phyloP scores from a whole-genome alignment of 2,797 vertebrate genomes.

The Salarias fasciatus region DNA sequence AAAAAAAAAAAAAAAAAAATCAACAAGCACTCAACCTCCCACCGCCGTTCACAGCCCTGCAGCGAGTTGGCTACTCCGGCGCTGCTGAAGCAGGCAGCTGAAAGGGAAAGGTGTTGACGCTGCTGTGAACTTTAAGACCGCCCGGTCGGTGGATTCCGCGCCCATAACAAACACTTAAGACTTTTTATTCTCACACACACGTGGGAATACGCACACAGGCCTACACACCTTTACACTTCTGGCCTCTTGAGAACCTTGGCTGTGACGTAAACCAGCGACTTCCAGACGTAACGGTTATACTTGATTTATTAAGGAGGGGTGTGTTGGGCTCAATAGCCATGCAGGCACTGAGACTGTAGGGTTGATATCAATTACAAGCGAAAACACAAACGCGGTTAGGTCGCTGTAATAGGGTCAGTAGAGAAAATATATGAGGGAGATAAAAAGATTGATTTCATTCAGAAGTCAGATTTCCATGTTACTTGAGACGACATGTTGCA shows the following conservation, averaged over 20 bases:
- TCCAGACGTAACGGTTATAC: too few species aligned
- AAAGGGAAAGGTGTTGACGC: constrained; percentile 57
- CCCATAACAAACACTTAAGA: constrained; percentile 16
- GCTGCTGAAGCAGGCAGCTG: constrained; percentile 34
- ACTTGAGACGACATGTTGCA: too few species aligned
- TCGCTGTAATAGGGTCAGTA: too few species aligned
- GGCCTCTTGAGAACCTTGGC: not conserved
- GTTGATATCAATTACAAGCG: too few species aligned
- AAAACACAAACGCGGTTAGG: too few species aligned
- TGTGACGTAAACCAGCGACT: too few species aligned
- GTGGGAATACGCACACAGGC: not conserved
- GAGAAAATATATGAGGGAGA: too few species aligned
- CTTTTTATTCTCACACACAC: constrained; percentile 25
- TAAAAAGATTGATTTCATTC: too few species aligned
- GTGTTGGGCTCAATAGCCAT: too few species aligned
- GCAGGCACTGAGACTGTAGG: too few species aligned
- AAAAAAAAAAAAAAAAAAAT: constrained; percentile 36
- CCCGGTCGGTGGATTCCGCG: constrained; percentile 19
- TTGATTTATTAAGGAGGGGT: too few species aligned
- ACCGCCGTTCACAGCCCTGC: constrained; percentile 52
- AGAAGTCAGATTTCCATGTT: too few species aligned
- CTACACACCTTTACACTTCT: constrained; percentile 9
- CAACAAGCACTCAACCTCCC: constrained; percentile 54
- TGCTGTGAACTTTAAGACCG: constrained; percentile 49
- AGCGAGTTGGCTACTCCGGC: constrained; percentile 20